A percentile compares a stretch with the other conserved stretches of the same genome.
Conservation (phyloP, 2,113 vertebrate genomes). For the Heliornis fulica region DNA sequence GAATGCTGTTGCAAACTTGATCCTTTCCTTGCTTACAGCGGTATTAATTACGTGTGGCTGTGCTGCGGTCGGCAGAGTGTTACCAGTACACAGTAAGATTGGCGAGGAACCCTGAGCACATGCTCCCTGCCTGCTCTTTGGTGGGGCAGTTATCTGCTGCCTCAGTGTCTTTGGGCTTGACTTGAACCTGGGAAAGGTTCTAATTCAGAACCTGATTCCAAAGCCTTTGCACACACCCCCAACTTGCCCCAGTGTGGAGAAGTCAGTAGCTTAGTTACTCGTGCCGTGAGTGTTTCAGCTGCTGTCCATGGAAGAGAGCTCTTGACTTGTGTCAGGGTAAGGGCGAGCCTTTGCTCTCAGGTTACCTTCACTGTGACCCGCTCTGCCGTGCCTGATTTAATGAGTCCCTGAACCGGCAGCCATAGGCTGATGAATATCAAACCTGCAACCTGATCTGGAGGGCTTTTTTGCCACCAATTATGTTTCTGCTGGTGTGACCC, state of each 20-base stretch:
- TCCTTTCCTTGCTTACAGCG: not conserved
- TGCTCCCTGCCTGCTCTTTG: not conserved
- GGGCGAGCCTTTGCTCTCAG: not conserved
- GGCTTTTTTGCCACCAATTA: not conserved
- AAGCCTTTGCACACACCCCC: not conserved
- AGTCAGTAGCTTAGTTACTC: accelerated
- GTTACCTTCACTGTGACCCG: not conserved
- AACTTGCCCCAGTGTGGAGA: not conserved
- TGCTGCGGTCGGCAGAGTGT: not conserved
- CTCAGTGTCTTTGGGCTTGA: not conserved
- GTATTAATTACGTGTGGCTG: not conserved
- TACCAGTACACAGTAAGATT: not conserved
- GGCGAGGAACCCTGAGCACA: not conserved
- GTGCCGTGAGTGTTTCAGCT: not conserved
- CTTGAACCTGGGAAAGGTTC: not conserved
- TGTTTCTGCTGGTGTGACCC: not conserved
- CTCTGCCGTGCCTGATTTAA: not conserved
- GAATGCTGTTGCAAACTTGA: not conserved
- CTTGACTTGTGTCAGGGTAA: not conserved
- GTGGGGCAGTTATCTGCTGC: not conserved
- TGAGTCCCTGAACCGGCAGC: not conserved
- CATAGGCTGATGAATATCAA: slow-evolving; percentile 1
- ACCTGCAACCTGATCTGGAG: not conserved
- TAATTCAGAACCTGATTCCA: not conserved
- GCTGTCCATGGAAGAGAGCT: not conserved